Base-by-base conservation (phyloP, 2,113 vertebrate genomes). In the Gulo gulo region DNA sequence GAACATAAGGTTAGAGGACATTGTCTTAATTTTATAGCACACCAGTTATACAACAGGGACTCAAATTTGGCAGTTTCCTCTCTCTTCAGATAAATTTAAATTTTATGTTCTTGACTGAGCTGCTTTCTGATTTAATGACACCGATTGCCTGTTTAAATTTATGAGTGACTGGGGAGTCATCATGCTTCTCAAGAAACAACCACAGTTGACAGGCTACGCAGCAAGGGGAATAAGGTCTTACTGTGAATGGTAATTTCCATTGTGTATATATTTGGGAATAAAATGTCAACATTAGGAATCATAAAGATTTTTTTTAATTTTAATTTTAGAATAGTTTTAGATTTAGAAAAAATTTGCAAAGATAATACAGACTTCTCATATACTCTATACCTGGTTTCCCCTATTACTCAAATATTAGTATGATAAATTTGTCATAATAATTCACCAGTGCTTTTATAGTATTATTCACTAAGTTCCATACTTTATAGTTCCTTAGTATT, bases 71-170 rank as follows among this genome's bases (percentile, higher is more conserved):
- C 95, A 98, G 96, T 97, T 98, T 97, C 67, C 79, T 98, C 63
- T 95, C 87, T 91, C 97, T 73, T 95, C 84, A 97, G 98, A 97
- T 94, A 92, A 87, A 97, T 98, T 98, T 98, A 95, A 4, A 98
- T 97, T 98, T 98, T 97, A 95, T 97, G 95, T 96, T 95, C 93
- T 98, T 97, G 89, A 97, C 67, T 93, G 95, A 97, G 74, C 95
- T 97, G 71, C 90, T 84, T 45, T 95, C 36, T 80, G 97, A 97
- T 98, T 98, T 98, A 98, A 97, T 98, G 96, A 89, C 97, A 98
- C 96, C 96, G 93, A 98, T 98, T 97, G 97, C 91, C 97, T 98
- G 95, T 98, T 98, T 98, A 98, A 98, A 98, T 94, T 96, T 98
- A 96, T 34, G 89, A 98, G 98, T 97, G 97, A 97, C 97, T 95